Percentiles rank a stretch among this genome's conserved stretches.
These are phyloP conservation scores for Chaetorhynchus papuensis DNA, from an alignment of 2,113 vertebrate genomes.

Conservation along the genomic window DNA sequence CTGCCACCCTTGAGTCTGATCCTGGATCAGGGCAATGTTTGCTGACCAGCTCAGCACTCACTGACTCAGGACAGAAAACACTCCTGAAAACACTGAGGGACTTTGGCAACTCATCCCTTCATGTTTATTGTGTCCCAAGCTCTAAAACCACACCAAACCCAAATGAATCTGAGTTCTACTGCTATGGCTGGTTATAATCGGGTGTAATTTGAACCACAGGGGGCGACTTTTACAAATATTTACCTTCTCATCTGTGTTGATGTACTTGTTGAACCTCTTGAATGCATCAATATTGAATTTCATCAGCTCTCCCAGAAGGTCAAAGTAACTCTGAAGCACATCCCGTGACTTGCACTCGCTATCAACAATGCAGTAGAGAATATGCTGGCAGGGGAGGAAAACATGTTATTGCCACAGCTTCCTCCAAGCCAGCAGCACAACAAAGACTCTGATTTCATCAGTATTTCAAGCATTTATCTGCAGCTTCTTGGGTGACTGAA, in stretches of 20 bases:
- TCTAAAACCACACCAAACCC: background rate
- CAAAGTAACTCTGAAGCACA: conserved; percentile 98
- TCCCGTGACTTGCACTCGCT: conserved; percentile 96
- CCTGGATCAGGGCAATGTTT: background rate
- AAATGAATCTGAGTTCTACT: background rate
- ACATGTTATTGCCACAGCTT: background rate
- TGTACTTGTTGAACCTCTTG: conserved; percentile 97
- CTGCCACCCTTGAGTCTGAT: background rate
- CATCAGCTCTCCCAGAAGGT: conserved; percentile 97
- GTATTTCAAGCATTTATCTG: background rate
- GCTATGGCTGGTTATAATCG: background rate
- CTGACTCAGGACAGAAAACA: background rate
- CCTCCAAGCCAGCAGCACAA: background rate
- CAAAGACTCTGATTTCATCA: background rate
- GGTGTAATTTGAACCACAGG: background rate
- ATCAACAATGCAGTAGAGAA: conserved; percentile 98
- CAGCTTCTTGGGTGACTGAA: background rate
- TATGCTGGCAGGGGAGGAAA: conserved; percentile 77
- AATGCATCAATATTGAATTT: conserved; percentile 99
- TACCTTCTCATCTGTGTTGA: conserved; percentile 97
- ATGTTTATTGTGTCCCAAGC: background rate
- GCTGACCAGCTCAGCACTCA: background rate
- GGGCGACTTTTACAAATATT: background rate
- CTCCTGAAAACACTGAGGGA: background rate
- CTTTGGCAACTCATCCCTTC: background rate